Percentiles rank a stretch among this genome's conserved stretches.
Conservation (phyloP, 1,140 invertebrate genomes). For the Drusus annulatus region DNA sequence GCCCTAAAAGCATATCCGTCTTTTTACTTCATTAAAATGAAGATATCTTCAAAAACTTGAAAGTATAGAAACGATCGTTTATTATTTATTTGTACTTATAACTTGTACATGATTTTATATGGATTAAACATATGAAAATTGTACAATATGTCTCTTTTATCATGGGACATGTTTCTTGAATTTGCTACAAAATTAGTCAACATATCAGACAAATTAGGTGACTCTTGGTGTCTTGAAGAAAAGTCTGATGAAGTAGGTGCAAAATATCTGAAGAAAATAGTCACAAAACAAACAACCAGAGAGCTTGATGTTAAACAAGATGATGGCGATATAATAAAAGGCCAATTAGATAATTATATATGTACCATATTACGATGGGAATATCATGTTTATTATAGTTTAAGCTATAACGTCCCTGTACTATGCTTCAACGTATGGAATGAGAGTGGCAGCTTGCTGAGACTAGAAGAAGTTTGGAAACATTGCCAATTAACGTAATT, state of each 20-base stretch:
- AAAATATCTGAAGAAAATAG: constrained; percentile 45
- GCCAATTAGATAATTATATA: not conserved
- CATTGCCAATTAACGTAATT: constrained; percentile 39
- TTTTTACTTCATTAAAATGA: not conserved
- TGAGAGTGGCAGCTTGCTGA: constrained; percentile 41
- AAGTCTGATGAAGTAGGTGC: constrained; percentile 20
- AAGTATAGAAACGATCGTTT: too few species aligned
- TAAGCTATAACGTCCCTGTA: constrained; percentile 53
- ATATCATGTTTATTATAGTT: constrained; percentile 53
- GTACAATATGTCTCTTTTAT: constrained; percentile 36
- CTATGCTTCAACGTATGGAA: constrained; percentile 56
- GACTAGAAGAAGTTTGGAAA: constrained; percentile 52
- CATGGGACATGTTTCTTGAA: constrained; percentile 50
- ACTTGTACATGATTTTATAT: too few species aligned
- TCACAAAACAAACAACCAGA: constrained; percentile 16
- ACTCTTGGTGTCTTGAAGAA: constrained; percentile 48
- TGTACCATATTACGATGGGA: constrained; percentile 47
- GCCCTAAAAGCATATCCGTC: too few species aligned
- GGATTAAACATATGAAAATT: not conserved
- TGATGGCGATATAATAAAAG: not conserved
- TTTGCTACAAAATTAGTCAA: constrained; percentile 33
- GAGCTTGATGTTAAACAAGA: not conserved
- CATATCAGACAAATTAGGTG: constrained; percentile 39
- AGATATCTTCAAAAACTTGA: too few species aligned
- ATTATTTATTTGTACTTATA: too few species aligned